Base-by-base conservation (phyloP, 2,888 invertebrate genomes). In the Netelia virgata region DNA sequence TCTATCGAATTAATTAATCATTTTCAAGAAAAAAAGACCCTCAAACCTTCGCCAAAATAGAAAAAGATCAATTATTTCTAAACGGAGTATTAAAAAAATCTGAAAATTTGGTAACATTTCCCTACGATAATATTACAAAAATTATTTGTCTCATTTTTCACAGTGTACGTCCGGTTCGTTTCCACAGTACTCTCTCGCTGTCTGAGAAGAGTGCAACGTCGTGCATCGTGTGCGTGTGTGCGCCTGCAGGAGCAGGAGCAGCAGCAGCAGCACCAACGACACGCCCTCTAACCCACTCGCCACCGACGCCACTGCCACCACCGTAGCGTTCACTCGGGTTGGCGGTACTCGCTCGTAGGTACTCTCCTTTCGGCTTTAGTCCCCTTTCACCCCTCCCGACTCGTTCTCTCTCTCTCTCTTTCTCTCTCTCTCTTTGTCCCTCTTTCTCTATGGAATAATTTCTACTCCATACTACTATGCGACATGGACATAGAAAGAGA, bases 251-350 rank as follows among this genome's bases (percentile, higher is more conserved):
- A 55, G 70, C 59, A 18, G 41, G 53, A 55, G 77, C 69, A 70
- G 63, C 81, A 74, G 73, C 74, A 78, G 82, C 80, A 82, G 77
- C 78, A 84, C 83, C 83, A 86, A 86, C 86, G 87, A 86, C 86
- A 86, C 85, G 84, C 83, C 83, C 82, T 86, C 86, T 84, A 85
- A 86, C 86, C 83, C 84, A 82, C 83, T 83, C 83, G 78, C 83
- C 57, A 81, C 77, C 73, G 82, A 83, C 85, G 78, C 82, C 82
- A 82, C 79, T 81, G 79, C 73, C 57, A 55, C 79, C 81, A 70
- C 57, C 70, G 74, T 74, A 75, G 74, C 63, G 69, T 75, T 64
- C 76, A 69, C 77, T 59, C 78, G 55, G 78, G 69, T 74, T 70
- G 74, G 64, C 64, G 69, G 18, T 61, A 68, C 76, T 64, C 78